Percentiles rank a stretch among this genome's conserved stretches.
Conservation (phyloP, 1,140 invertebrate species). For the Atta cephalotes region DNA sequence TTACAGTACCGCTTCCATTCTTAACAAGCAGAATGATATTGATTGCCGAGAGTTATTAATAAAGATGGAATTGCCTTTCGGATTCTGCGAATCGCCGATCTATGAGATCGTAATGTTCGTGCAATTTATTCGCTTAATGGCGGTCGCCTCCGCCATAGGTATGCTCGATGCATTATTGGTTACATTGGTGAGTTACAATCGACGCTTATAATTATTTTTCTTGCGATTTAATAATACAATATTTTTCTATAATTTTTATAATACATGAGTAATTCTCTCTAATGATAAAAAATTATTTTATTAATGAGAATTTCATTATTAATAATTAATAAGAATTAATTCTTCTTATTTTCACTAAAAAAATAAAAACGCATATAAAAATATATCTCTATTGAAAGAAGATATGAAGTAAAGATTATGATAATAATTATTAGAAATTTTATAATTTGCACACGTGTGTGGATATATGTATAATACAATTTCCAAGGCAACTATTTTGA, state of each 20-base stretch:
- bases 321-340: background rate
- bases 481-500: too few relatives aligned
- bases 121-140: conserved; percentile 56
- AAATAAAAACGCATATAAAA: background rate
- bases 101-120: conserved; percentile 38
- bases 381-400: too few relatives aligned
- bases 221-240: background rate
- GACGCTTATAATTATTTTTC: background rate
- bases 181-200: conserved; percentile 54
- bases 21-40: background rate
- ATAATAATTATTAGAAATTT: too few relatives aligned
- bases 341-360: background rate
- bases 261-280: background rate
- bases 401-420: too few relatives aligned
- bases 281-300: background rate
- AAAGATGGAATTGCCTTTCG: conserved; percentile 67
- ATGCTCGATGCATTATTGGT: conserved; percentile 54
- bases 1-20: conserved; percentile 34
- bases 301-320: too few relatives aligned
- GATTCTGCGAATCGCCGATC: conserved; percentile 22
- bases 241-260: conserved; percentile 27
- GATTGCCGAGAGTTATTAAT: conserved; percentile 48
- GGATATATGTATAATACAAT: too few relatives aligned
- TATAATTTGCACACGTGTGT: too few relatives aligned
- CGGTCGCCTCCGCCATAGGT: conserved; percentile 9